Evolutionary conservation across 92 coral and sea anemone species (phyloP).

Genomic region (Actinostola sp.): DNA sequence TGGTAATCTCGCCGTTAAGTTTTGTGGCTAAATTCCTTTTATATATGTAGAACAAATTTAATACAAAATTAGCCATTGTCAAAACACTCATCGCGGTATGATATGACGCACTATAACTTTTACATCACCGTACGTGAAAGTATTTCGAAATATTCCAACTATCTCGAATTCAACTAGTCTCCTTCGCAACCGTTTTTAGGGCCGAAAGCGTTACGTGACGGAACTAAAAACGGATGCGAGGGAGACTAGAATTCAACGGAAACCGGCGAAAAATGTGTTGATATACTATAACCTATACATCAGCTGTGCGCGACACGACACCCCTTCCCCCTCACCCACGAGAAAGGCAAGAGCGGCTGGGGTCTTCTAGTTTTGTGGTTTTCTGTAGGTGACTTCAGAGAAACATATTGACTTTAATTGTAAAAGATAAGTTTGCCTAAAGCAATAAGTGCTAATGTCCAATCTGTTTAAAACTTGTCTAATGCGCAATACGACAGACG

Average conservation of each 20-base stretch:
- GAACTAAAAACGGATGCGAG: no score
- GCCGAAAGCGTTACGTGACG: no score
- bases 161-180: no score
- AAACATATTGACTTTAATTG: background rate
- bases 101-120: no score
- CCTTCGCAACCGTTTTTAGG: no score
- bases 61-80: no score
- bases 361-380: background rate
- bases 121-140: no score
- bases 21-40: no score
- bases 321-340: conserved; percentile 2
- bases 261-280: conserved; percentile 2
- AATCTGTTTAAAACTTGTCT: background rate
- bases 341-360: background rate
- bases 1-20: no score
- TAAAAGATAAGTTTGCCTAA: background rate
- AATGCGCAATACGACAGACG: background rate
- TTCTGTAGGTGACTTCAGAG: background rate
- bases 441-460: background rate
- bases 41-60: no score
- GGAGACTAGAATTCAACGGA: no score
- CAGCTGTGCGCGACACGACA: background rate
- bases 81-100: no score
- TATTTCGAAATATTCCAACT: background rate
- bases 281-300: background rate